phyloP scores from a whole-genome alignment of 2,113 vertebrate genomes.

The Cichladusa arquata region DNA sequence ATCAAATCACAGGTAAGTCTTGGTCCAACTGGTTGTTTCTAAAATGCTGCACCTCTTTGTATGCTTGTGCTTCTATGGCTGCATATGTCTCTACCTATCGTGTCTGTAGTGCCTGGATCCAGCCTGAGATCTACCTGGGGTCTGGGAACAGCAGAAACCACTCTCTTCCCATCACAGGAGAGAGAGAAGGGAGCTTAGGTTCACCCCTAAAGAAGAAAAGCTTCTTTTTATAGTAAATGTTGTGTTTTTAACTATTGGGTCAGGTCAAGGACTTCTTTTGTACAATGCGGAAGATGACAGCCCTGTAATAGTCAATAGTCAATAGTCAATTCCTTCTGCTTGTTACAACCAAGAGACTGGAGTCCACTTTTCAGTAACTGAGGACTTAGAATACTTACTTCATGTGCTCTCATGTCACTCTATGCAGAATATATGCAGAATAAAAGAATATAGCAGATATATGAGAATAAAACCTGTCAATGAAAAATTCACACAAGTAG shows the following conservation, averaged over 20 bases:
- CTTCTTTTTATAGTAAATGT: background rate
- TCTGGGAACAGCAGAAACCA: background rate
- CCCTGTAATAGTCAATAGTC: background rate
- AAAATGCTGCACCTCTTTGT: background rate
- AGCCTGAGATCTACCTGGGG: background rate
- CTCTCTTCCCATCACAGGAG: background rate
- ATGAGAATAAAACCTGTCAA: background rate
- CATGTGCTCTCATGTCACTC: background rate
- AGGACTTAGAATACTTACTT: background rate
- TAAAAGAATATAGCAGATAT: background rate
- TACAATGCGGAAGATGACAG: background rate
- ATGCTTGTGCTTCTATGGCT: background rate
- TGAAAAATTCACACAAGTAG: background rate
- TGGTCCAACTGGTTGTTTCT: background rate
- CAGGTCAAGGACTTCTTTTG: background rate
- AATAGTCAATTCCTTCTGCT: background rate
- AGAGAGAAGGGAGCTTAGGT: background rate
- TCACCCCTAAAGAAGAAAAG: background rate
- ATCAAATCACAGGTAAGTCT: background rate
- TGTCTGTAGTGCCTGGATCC: background rate
- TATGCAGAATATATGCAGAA: background rate
- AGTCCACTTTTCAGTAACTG: background rate
- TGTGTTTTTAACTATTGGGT: background rate
- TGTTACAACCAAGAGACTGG: background rate
- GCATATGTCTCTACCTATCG: rapidly evolving